Evolutionary conservation across 2,113 vertebrate genomes (phyloP).

Genomic region (Oreochromis tanganicae): DNA sequence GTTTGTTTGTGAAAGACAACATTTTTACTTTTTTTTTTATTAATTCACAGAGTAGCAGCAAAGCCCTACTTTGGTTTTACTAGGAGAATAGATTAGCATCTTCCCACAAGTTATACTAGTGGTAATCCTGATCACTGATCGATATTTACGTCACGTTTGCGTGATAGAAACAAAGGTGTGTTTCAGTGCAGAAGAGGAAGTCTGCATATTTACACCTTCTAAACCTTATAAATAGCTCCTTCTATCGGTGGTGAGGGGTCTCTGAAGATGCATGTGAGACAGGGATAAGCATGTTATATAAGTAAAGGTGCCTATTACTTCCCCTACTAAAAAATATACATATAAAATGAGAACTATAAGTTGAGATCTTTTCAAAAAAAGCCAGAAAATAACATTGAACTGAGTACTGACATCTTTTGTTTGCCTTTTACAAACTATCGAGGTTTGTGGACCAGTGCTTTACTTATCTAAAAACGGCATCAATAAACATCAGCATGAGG

Average conservation of each 20-base stretch:
- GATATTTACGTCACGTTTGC: not conserved
- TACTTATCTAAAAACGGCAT: slow-evolving; percentile 37
- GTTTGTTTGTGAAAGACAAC: not conserved
- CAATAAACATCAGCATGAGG: slow-evolving; percentile 32
- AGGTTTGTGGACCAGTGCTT: not conserved
- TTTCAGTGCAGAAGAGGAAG: not conserved
- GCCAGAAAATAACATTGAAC: not conserved
- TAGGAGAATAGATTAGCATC: not conserved
- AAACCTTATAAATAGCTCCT: not conserved
- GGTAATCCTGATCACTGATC: not conserved
- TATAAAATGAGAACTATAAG: not conserved
- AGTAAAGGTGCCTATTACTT: not conserved
- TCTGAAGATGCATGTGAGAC: not conserved
- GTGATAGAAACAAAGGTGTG: not conserved
- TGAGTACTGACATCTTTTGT: not conserved
- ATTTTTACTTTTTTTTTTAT: not conserved
- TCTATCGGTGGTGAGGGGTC: not conserved
- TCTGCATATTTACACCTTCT: not conserved
- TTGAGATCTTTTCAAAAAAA: not conserved
- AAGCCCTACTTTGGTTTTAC: not conserved
- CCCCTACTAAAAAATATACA: not conserved
- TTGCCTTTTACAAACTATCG: not conserved
- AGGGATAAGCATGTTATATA: not conserved
- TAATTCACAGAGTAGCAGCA: not conserved
- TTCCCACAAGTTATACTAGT: not conserved